Evolutionary conservation across 2,888 invertebrate genomes (phyloP), one percentile per base, ranked within the genome.

Genomic region (Drosophila engyochracea): DNA sequence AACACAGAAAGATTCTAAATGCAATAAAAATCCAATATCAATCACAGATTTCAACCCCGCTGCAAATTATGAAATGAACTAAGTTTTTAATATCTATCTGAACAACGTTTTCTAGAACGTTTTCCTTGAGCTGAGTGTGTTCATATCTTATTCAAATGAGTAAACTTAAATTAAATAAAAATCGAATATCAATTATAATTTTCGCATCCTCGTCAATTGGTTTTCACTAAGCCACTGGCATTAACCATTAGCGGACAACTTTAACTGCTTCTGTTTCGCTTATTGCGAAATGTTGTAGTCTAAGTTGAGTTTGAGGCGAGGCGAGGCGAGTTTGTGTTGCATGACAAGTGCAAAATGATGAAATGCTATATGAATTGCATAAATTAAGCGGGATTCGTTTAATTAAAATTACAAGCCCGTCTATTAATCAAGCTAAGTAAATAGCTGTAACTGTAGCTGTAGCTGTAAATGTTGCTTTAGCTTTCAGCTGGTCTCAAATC

Each of bases 331-430:
- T 57, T 68, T 68, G 66, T 68, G 83, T 55, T 75, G 82, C 85
- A 87, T 88, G 87, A 91, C 87, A 88, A 88, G 88, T 88, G 87
- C 85, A 87, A 91, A 91, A 91, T 91, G 88, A 91, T 89, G 85
- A 86, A 86, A 85, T 90, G 79, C 87, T 35, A 74, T 82, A 88
- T 87, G 88, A 88, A 91, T 91, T 91, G 91, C 87, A 88, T 88
- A 88, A 88, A 88, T 91, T 89, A 91, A 88, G 85, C 81, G 85
- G 82, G 77, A 81, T 91, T 87, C 83, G 91, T 82, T 88, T 88
- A 89, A 88, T 91, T 91, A 91, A 87, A 87, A 84, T 91, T 87
- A 88, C 72, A 71, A 81, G 73, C 68, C 16, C 66, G 81, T 79
- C 68, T 78, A 87, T 91, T 91, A 91, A 88, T 88, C 90, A 91